phyloP scores from a whole-genome alignment of 1,140 invertebrate species.

The Neuroterus valhalla region DNA sequence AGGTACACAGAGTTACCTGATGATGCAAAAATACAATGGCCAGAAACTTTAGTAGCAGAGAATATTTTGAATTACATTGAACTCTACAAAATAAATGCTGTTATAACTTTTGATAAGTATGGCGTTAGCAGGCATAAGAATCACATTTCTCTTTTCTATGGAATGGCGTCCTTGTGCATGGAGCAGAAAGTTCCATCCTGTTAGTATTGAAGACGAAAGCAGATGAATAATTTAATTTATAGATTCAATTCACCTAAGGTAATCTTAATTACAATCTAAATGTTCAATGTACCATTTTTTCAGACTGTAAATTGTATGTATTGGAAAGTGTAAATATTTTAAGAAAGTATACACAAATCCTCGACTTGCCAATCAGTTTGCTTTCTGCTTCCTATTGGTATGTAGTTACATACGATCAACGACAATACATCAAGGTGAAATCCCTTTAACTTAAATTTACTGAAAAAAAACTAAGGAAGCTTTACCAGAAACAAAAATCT shows the following conservation, averaged over 20 bases:
- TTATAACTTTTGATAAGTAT: conserved; percentile 94
- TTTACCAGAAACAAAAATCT: conserved; percentile 43
- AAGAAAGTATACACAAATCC: conserved; percentile 89
- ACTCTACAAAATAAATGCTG: conserved; percentile 84
- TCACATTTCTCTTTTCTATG: conserved; percentile 89
- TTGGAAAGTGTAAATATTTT: conserved; percentile 89
- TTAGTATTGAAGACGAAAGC: conserved; percentile 65
- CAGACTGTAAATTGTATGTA: conserved; percentile 87
- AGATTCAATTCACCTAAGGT: conserved; percentile 12
- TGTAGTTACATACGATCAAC: conserved; percentile 73
- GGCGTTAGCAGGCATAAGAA: conserved; percentile 94
- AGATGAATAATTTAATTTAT: neutral
- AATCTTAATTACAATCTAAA: conserved; percentile 9
- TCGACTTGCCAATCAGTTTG: conserved; percentile 88
- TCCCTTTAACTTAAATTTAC: conserved; percentile 31
- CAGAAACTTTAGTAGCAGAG: conserved; percentile 82
- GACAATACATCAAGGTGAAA: conserved; percentile 65
- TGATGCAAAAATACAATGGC: conserved; percentile 84
- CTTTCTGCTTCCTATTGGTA: conserved; percentile 85
- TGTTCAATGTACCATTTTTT: conserved; percentile 62
- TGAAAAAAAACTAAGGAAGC: conserved; percentile 41
- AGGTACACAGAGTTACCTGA: conserved; percentile 85
- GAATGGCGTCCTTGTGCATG: conserved; percentile 84
- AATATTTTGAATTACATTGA: conserved; percentile 84
- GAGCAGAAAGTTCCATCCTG: conserved; percentile 83